Conservation (phyloP, 2,888 invertebrate species). For the Cremastinae sp. region DNA sequence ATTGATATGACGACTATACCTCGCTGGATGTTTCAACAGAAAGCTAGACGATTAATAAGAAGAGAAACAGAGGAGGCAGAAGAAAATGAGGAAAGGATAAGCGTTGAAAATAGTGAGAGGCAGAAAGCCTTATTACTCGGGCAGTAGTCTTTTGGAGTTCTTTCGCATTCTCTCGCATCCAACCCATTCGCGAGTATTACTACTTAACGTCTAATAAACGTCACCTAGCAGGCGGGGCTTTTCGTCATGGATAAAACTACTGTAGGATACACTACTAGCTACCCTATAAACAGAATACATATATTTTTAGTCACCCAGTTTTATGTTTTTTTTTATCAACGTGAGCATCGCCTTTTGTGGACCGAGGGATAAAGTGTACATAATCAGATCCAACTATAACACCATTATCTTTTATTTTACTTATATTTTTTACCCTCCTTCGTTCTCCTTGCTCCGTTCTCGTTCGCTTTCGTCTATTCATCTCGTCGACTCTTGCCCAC, state of each 20-base stretch:
- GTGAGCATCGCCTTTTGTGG: constrained; percentile 47
- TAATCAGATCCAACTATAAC: background rate
- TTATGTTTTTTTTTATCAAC: constrained; percentile 66
- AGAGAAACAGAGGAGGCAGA: constrained; percentile 3
- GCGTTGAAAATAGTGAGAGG: constrained; percentile 4
- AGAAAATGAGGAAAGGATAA: constrained; percentile 8
- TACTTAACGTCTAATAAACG: constrained; percentile 80
- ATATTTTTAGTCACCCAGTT: constrained; percentile 59
- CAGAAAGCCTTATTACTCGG: constrained; percentile 69
- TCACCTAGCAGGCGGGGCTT: constrained; percentile 68
- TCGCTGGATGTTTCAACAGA: constrained; percentile 23
- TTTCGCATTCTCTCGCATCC: constrained; percentile 68
- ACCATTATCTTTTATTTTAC: constrained; percentile 23
- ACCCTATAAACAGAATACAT: constrained; percentile 25
- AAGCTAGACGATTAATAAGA: background rate
- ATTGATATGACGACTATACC: constrained; percentile 79
- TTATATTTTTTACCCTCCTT: background rate
- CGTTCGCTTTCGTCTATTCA: constrained; percentile 20
- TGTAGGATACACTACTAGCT: constrained; percentile 6
- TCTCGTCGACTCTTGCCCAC: constrained; percentile 30
- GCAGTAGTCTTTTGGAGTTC: constrained; percentile 66
- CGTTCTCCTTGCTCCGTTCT: constrained; percentile 6
- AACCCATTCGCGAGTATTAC: constrained; percentile 77
- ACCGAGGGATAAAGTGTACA: constrained; percentile 14
- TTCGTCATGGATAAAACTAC: constrained; percentile 26